Conservation (phyloP, 2,113 vertebrate species). For the Varanus salvator region DNA sequence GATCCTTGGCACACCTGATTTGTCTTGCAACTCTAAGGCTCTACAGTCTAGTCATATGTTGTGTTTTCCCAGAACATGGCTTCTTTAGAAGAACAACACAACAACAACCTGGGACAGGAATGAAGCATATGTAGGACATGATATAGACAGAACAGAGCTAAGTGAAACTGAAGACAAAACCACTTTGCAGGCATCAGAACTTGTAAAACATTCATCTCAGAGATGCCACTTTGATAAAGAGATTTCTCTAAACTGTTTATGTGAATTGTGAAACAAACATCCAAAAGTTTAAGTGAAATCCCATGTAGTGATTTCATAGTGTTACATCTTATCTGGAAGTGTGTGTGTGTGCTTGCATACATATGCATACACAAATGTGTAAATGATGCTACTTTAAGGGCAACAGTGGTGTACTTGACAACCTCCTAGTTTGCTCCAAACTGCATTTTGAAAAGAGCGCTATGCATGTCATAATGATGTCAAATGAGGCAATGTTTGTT, state of each 20-base stretch:
- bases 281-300: slow-evolving; percentile 56
- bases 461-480: slow-evolving; percentile 14
- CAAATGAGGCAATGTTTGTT: slow-evolving; percentile 21
- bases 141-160: slow-evolving; percentile 35
- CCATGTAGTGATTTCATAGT: neutral
- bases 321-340: slow-evolving; percentile 50
- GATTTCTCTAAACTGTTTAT: slow-evolving; percentile 65
- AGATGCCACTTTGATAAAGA: slow-evolving; percentile 56
- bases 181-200: slow-evolving; percentile 39
- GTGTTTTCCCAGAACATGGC: neutral
- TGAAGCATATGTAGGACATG: slow-evolving; percentile 19
- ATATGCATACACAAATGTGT: neutral
- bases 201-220: slow-evolving; percentile 65
- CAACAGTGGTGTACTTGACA: neutral
- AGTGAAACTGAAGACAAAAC: slow-evolving; percentile 37
- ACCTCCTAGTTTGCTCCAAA: slow-evolving; percentile 51
- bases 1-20: too few relatives aligned
- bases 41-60: neutral
- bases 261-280: slow-evolving; percentile 69
- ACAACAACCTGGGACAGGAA: slow-evolving; percentile 19
- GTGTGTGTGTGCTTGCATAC: too few relatives aligned
- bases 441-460: slow-evolving; percentile 43
- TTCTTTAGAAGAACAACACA: neutral
- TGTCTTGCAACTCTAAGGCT: too few relatives aligned
- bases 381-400: slow-evolving; percentile 39